Conservation (phyloP, 2,113 vertebrate species). For the Labeo rohita region DNA sequence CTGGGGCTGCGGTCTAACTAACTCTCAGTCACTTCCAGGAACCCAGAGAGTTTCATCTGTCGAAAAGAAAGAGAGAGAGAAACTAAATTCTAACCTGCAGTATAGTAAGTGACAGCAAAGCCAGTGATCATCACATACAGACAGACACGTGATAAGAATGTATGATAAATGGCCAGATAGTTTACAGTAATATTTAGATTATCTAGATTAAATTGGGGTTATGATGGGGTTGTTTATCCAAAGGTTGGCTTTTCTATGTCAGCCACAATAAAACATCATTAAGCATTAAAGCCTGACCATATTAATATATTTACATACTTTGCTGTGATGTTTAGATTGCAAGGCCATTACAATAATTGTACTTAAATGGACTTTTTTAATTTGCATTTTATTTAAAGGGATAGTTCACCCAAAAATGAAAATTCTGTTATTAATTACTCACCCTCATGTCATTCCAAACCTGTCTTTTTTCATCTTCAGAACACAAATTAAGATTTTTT, state of each 20-base stretch:
- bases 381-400: not conserved
- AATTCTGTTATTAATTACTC: too few relatives aligned
- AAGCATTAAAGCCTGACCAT: not conserved
- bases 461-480: too few relatives aligned
- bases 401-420: too few relatives aligned
- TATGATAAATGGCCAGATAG: not conserved
- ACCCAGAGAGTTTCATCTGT: constrained; percentile 76
- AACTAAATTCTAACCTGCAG: constrained; percentile 16
- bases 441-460: too few relatives aligned
- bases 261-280: not conserved
- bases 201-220: not conserved
- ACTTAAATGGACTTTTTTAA: not conserved
- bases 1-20: constrained; percentile 77
- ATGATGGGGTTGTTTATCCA: not conserved
- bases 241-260: not conserved
- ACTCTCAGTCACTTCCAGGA: constrained; percentile 82
- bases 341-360: not conserved
- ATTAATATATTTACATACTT: not conserved
- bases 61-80: constrained; percentile 65
- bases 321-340: not conserved
- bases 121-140: constrained; percentile 16
- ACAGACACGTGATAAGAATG: constrained; percentile 5
- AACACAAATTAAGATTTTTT: too few relatives aligned
- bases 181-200: not conserved
- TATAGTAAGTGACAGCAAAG: constrained; percentile 4